Conservation (phyloP, 2,797 vertebrate genomes). For the Falco columbarius region DNA sequence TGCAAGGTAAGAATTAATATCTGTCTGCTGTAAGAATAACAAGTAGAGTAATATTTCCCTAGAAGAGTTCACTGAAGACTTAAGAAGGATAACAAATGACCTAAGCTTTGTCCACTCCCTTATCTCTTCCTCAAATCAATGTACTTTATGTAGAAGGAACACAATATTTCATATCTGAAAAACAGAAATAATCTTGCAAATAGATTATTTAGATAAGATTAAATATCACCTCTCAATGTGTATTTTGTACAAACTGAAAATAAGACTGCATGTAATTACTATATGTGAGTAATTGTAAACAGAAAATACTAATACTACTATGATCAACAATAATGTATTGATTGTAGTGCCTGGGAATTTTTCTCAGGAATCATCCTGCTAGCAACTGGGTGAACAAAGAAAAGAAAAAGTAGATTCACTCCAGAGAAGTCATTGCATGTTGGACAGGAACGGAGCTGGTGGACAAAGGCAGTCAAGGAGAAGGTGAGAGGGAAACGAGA, state of each 20-base stretch:
- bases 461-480: not conserved
- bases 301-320: not conserved
- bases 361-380: not conserved
- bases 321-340: not conserved
- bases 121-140: not conserved
- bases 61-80: slow-evolving; percentile 31
- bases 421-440: not conserved
- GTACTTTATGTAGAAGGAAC: not conserved
- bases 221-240: not conserved
- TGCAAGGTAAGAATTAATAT: slow-evolving; percentile 50
- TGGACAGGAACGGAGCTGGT: not conserved
- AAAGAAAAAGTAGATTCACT: not conserved
- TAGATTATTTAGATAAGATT: not conserved
- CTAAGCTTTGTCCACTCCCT: not conserved
- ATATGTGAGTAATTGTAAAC: not conserved
- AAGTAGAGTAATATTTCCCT: slow-evolving; percentile 9
- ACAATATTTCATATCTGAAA: not conserved
- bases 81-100: slow-evolving; percentile 8
- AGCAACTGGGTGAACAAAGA: not conserved
- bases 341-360: not conserved
- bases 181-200: slow-evolving; percentile 17
- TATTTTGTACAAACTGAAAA: not conserved
- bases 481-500: not conserved
- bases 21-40: slow-evolving; percentile 46
- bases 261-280: not conserved